Conservation (phyloP, 2,113 vertebrate genomes). For the Parus major region DNA sequence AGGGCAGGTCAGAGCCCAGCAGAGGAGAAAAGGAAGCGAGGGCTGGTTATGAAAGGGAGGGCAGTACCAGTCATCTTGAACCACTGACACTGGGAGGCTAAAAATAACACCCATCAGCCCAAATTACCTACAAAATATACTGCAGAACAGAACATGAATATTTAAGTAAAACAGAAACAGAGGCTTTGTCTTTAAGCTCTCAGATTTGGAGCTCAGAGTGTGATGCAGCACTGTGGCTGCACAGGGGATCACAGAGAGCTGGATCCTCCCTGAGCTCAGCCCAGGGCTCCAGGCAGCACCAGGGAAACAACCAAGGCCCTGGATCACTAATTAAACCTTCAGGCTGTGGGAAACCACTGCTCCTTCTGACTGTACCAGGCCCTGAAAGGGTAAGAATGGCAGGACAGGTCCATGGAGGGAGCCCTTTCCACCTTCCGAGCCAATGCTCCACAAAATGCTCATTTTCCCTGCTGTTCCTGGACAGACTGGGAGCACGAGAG, state of each 20-base stretch:
- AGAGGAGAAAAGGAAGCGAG: background rate
- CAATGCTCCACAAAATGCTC: background rate
- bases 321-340: background rate
- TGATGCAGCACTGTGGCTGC: accelerated
- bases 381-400: background rate
- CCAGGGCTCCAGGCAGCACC: accelerated
- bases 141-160: background rate
- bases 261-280: background rate
- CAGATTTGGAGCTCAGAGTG: background rate
- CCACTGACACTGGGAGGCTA: background rate
- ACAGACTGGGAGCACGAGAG: background rate
- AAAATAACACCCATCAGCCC: background rate
- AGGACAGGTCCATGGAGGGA: background rate
- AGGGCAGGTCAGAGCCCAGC: background rate
- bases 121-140: background rate
- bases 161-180: background rate
- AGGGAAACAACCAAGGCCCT: background rate
- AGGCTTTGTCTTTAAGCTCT: background rate
- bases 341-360: accelerated
- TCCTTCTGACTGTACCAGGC: background rate
- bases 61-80: background rate
- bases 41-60: background rate
- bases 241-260: background rate
- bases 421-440: background rate
- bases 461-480: background rate